Evolutionary conservation across 1,140 invertebrate genomes (phyloP), one percentile per base, ranked within the genome.

Genomic region (Drosophila tsacasi): DNA sequence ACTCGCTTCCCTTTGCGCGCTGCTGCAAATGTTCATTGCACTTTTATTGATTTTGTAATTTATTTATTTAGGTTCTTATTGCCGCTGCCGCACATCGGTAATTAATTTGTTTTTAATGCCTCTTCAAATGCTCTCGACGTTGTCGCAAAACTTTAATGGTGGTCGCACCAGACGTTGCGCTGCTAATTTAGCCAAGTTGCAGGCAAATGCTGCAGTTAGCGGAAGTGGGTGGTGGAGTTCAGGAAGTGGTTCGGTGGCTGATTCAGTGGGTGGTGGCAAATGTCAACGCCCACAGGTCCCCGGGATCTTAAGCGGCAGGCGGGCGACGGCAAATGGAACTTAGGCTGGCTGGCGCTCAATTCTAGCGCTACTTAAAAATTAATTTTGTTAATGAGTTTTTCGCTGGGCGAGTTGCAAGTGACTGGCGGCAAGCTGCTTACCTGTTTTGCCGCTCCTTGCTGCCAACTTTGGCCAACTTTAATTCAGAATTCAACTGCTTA

Each of bases 101-200:
- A 90, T 90, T 90, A 90, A 90, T 90, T 90, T 90, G 85, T 90
- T 90, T 90, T 90, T 90, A 90, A 90, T 90, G 85, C 85, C 82
- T 72, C 83, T 82, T 82, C 85, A 85, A 91, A 84, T 79, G 86
- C 62, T 73, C 55, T 47, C 50, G 62, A 72, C 67, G 54, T 52
- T 61, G 69, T 73, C 52, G 73, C 69, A 84, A 82, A 79, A 89
- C 74, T 84, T 81, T 84, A 90, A 90, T 89, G 85, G 76, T 79
- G 83, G 63, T 46, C 62, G 60, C 69, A 64, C 58, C 83, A 72
- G 73, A 73, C 77, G 77, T 76, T 42, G 73, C 59, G 63, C 47
- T 87, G 84, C 84, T 89, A 89, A 89, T 89, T 89, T 89, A 42
- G 78, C 81, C 81, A 81, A 89, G 66, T 90, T 84, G 84, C 77